A percentile compares a stretch with the other conserved stretches of the same genome.
Conservation (phyloP, 2,797 vertebrate genomes). For the Sebastes nivosus region DNA sequence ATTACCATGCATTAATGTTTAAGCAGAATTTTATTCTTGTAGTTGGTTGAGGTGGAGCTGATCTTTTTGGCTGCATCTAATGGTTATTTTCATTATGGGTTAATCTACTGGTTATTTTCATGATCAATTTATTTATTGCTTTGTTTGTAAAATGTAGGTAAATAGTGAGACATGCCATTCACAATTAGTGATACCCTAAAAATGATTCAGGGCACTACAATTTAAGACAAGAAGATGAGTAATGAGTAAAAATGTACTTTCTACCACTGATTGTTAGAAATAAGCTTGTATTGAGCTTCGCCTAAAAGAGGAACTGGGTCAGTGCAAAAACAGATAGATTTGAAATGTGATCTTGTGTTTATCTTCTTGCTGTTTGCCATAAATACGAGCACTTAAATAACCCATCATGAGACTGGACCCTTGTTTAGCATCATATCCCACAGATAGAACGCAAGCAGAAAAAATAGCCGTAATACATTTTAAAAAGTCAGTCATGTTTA, state of each 20-base stretch:
- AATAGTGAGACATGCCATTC: background rate
- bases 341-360: slow-evolving; percentile 57
- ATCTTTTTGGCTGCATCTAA: no score
- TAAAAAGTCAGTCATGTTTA: background rate
- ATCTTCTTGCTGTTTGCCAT: slow-evolving; percentile 53
- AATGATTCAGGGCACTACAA: background rate
- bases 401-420: slow-evolving; percentile 28
- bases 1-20: no score
- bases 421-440: slow-evolving; percentile 35
- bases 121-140: background rate
- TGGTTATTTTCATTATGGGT: no score
- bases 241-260: background rate
- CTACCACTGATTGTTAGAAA: background rate
- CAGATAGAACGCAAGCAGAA: background rate
- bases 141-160: background rate
- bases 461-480: background rate
- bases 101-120: no score
- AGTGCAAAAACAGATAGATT: slow-evolving; percentile 44
- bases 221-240: background rate
- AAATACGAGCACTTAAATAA: slow-evolving; percentile 47
- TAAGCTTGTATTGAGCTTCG: background rate
- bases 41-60: no score
- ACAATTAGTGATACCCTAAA: background rate
- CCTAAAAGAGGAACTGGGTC: slow-evolving; percentile 49
- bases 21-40: no score